Evolutionary conservation across 2,113 vertebrate genomes (phyloP), one percentile per base, ranked within the genome.

Genomic region (Muscicapa adusta): DNA sequence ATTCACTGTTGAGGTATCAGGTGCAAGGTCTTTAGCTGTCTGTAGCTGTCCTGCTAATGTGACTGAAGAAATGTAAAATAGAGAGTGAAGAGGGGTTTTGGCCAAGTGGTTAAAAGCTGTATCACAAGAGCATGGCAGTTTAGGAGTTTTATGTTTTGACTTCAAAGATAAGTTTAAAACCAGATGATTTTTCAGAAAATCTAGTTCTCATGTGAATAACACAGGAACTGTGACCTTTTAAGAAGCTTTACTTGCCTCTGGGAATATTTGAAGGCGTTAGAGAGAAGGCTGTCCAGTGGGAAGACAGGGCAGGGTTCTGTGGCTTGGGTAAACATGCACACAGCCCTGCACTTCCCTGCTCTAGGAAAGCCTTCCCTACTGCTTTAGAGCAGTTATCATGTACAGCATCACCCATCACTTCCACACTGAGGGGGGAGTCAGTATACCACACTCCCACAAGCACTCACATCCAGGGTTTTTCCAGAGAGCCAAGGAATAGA

Each of bases 141-240:
- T 4, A 51, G 29, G 38, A 65, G 9, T 77, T 90, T 63, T 72
- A 56, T 79, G 36, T 92, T 94, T 53, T 79, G 57, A 89, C 23
- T 54, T 90, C 42, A 89, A 77, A 93, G 47, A 38, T 91, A 78
- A 73, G 9, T 91, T 88, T 89, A 94, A 71, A 96, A 94, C n/a
- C 53, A 91, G 70, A 62, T 60, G 4, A 13, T 29, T 88, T 75
- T 62, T 84, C 50, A 82, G 75, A 88, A 77, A 65, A 80, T 61
- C 34, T 18, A 20, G 12, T 82, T 82, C 50, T 92, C 45, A 4
- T 38, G 31, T 61, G 61, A n/a, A 18, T 86, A 73, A 40, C 22
- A 45, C 36, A 29, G 36, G 66, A 86, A 18, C 29, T 4, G 2
- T 23, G 65, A 72, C 43, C 62, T 68, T 82, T 84, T 31, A 78